phyloP scores from a whole-genome alignment of 2,797 vertebrate genomes.

The Rachycentron canadum region DNA sequence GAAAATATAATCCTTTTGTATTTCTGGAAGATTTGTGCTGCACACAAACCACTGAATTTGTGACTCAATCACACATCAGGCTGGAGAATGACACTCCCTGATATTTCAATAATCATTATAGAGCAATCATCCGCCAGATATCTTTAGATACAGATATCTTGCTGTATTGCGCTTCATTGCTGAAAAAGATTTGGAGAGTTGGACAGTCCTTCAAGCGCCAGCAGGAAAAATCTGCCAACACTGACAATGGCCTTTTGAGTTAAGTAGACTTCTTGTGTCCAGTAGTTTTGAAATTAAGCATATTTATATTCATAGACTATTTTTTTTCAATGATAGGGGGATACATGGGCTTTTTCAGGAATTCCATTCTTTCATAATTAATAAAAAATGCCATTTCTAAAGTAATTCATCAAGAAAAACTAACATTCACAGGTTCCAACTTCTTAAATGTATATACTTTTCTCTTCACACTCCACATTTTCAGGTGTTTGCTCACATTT shows the following conservation, averaged over 20 bases:
- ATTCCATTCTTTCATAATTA: too few species aligned
- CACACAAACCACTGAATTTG: constrained; percentile 23
- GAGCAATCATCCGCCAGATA: too few species aligned
- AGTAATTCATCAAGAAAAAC: neutral
- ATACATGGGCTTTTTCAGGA: too few species aligned
- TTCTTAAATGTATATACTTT: neutral
- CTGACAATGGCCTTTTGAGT: neutral
- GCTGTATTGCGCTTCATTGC: neutral
- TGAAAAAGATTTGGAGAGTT: neutral
- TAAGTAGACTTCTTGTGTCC: neutral
- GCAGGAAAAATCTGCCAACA: constrained; percentile 10
- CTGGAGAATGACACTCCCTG: constrained; percentile 18
- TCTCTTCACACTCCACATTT: neutral
- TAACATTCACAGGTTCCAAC: neutral
- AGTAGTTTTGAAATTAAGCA: neutral
- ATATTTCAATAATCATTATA: constrained; percentile 24
- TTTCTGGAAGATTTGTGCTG: constrained; percentile 7
- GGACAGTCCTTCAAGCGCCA: neutral
- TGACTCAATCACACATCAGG: constrained; percentile 7
- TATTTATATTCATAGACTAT: neutral
- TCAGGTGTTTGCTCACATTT: neutral
- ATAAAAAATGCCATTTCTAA: neutral
- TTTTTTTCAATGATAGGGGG: neutral
- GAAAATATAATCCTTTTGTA: constrained; percentile 51
- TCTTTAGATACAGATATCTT: too few species aligned